A percentile compares a stretch with the other conserved stretches of the same genome.
Evolutionary conservation across 2,888 invertebrate genomes (phyloP).

Genomic region (Bugula neritina): DNA sequence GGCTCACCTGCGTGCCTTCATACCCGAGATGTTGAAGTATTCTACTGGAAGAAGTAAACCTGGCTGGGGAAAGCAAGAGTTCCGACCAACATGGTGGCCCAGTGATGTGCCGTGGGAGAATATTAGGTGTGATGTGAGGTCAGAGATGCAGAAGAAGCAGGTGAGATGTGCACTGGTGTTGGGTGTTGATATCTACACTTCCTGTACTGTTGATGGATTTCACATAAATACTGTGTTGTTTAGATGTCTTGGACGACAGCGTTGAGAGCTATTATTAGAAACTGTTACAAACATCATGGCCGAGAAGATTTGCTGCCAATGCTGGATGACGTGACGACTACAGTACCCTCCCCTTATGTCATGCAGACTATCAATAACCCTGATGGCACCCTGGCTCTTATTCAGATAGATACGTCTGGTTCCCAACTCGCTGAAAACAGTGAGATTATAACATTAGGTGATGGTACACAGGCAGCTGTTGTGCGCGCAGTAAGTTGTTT

Average conservation of each 20-base stretch:
- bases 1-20: constrained; percentile 90
- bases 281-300: constrained; percentile 96
- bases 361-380: constrained; percentile 93
- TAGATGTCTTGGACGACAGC: constrained; percentile 98
- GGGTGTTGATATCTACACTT: no score
- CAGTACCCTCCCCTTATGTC: constrained; percentile 54
- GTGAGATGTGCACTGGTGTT: no score
- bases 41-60: constrained; percentile 91
- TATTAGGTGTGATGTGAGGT: constrained; percentile 90
- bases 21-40: constrained; percentile 94
- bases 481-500: constrained; percentile 57
- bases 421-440: constrained; percentile 27
- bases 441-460: constrained; percentile 80
- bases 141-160: constrained; percentile 94
- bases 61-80: constrained; percentile 94
- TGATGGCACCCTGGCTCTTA: constrained; percentile 90
- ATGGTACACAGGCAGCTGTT: constrained; percentile 91
- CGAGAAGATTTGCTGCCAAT: constrained; percentile 89
- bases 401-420: constrained; percentile 62
- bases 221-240: constrained; percentile 34
- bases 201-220: no score
- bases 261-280: constrained; percentile 87
- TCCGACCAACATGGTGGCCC: constrained; percentile 96
- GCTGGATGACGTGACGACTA: constrained; percentile 75
- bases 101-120: constrained; percentile 96